Evolutionary conservation across 2,113 vertebrate genomes (phyloP).

Genomic region (Procavia capensis): DNA sequence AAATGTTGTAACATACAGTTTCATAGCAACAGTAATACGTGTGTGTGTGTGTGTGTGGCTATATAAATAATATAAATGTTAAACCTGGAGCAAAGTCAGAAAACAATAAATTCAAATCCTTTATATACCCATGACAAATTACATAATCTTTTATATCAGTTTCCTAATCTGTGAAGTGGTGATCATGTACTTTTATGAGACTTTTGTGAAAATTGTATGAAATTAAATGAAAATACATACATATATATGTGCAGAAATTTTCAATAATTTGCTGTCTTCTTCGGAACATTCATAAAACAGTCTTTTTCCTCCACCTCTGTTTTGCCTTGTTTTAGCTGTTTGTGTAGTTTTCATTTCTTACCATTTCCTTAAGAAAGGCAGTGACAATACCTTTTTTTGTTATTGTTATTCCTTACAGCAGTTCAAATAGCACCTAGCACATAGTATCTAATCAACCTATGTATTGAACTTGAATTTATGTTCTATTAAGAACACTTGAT

Average conservation of each 20-base stretch:
- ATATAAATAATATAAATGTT: not conserved
- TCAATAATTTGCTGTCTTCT: not conserved
- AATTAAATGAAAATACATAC: not conserved
- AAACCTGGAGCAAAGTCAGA: not conserved
- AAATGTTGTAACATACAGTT: no score
- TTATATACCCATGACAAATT: not conserved
- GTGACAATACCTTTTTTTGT: not conserved
- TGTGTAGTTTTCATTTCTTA: not conserved
- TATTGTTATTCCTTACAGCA: not conserved
- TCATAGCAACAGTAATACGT: no score
- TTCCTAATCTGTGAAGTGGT: not conserved
- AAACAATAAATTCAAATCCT: not conserved
- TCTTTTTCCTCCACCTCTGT: not conserved
- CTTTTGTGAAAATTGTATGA: not conserved
- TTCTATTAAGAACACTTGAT: slow-evolving; percentile 22
- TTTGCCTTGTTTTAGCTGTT: not conserved
- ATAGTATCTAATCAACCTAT: not conserved
- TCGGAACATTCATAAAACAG: not conserved
- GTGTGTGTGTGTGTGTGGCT: no score
- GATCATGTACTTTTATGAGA: not conserved
- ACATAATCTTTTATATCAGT: not conserved
- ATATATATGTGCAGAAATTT: not conserved
- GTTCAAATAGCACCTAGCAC: not conserved
- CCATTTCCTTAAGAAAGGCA: not conserved
- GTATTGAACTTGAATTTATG: slow-evolving; percentile 5